A percentile compares a stretch with the other conserved stretches of the same genome.
Evolutionary conservation across 1,140 invertebrate genomes (phyloP).

Genomic region (Drosophila melanogaster): Release_6_plus_ISO1_MT NC_004354.4:7089501-7090000

Average conservation of each 20-base stretch:
- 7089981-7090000: conserved; percentile 26
- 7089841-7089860: conserved; percentile 14
- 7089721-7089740: neutral
- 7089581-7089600: conserved; percentile 62
- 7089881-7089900: conserved; percentile 48
- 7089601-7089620: conserved; percentile 77
- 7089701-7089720: conserved; percentile 45
- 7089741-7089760: conserved; percentile 7
- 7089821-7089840: conserved; percentile 31
- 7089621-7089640: conserved; percentile 55
- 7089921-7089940: conserved; percentile 43
- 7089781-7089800: conserved; percentile 12
- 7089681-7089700: conserved; percentile 42
- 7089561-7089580: conserved; percentile 38
- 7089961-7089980: conserved; percentile 40
- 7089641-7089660: conserved; percentile 1
- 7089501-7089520: conserved; percentile 63
- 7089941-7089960: conserved; percentile 30
- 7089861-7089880: conserved; percentile 10
- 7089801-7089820: conserved; percentile 9
- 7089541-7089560: conserved; percentile 6
- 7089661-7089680: conserved; percentile 31
- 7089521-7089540: conserved; percentile 33
- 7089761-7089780: conserved; percentile 34
- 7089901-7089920: conserved; percentile 35